phyloP scores from a whole-genome alignment of 2,888 invertebrate genomes.

The Phalera bucephala region DNA sequence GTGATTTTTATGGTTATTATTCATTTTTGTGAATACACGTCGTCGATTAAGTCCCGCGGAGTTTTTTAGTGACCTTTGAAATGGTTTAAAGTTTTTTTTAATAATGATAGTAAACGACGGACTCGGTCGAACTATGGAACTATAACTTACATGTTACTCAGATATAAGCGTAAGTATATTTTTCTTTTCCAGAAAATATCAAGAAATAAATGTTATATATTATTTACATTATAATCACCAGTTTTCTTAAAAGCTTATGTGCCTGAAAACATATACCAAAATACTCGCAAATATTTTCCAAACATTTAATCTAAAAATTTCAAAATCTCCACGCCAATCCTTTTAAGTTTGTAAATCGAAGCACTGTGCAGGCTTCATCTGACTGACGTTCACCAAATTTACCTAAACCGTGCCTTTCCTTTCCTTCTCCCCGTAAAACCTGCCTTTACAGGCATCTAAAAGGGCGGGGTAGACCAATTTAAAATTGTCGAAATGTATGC shows the following conservation, averaged over 20 bases:
- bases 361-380: slow-evolving; percentile 59
- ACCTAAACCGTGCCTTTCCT: slow-evolving; percentile 25
- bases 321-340: slow-evolving; percentile 58
- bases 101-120: background rate
- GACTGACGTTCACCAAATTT: slow-evolving; percentile 46
- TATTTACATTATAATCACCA: too few species aligned
- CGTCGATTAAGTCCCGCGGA: background rate
- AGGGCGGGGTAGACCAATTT: slow-evolving; percentile 32
- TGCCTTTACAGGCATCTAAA: slow-evolving; percentile 29
- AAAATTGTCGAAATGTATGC: slow-evolving; percentile 50
- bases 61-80: background rate
- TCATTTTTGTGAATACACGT: slow-evolving; percentile 21
- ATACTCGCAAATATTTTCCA: slow-evolving; percentile 16
- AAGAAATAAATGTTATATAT: too few species aligned
- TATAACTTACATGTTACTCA: too few species aligned
- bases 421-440: slow-evolving; percentile 29
- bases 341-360: slow-evolving; percentile 64
- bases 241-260: too few species aligned
- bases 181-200: too few species aligned
- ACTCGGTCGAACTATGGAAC: too few species aligned
- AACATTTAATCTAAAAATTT: slow-evolving; percentile 38
- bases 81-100: background rate
- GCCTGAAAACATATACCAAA: too few species aligned
- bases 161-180: too few species aligned
- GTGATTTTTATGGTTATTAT: slow-evolving; percentile 31